Evolutionary conservation across 2,797 vertebrate species (phyloP).

Genomic region (Melanotaenia pygmaea): DNA sequence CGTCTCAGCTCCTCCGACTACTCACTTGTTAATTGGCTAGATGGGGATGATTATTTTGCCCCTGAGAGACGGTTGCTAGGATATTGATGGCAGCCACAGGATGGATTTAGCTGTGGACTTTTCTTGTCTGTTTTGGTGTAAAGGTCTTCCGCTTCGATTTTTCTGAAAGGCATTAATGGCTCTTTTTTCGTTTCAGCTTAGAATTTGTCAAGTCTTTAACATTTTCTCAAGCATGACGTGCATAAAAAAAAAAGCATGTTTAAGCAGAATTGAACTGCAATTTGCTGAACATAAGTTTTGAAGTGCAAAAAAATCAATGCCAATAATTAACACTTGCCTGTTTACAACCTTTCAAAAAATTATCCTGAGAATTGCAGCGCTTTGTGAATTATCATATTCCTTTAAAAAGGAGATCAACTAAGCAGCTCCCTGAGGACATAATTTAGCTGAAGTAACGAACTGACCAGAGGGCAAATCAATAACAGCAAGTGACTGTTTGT

Average conservation of each 20-base stretch:
- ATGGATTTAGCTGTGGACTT: slow-evolving; percentile 35
- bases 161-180: slow-evolving; percentile 11
- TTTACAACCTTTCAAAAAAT: slow-evolving; percentile 21
- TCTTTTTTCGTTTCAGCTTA: slow-evolving; percentile 2
- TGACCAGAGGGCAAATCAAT: slow-evolving; percentile 67
- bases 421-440: slow-evolving; percentile 56
- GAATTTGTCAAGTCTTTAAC: neutral
- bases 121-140: slow-evolving; percentile 32
- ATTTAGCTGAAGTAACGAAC: slow-evolving; percentile 51
- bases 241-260: slow-evolving; percentile 1
- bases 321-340: slow-evolving; percentile 40
- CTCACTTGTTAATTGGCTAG: slow-evolving; percentile 68
- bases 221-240: neutral
- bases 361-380: slow-evolving; percentile 9
- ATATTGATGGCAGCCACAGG: slow-evolving; percentile 59
- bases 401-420: slow-evolving; percentile 40
- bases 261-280: neutral
- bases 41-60: slow-evolving; percentile 67
- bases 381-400: slow-evolving; percentile 46
- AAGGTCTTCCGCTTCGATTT: slow-evolving; percentile 55
- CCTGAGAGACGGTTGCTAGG: slow-evolving; percentile 70
- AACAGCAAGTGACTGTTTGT: slow-evolving; percentile 53
- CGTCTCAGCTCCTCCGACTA: slow-evolving; percentile 25
- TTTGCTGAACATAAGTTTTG: slow-evolving; percentile 4
- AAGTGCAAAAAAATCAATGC: slow-evolving; percentile 24